Evolutionary conservation across 2,113 vertebrate genomes (phyloP), one percentile per base, ranked within the genome.

Genomic region (human (Homo sapiens)): DNA sequence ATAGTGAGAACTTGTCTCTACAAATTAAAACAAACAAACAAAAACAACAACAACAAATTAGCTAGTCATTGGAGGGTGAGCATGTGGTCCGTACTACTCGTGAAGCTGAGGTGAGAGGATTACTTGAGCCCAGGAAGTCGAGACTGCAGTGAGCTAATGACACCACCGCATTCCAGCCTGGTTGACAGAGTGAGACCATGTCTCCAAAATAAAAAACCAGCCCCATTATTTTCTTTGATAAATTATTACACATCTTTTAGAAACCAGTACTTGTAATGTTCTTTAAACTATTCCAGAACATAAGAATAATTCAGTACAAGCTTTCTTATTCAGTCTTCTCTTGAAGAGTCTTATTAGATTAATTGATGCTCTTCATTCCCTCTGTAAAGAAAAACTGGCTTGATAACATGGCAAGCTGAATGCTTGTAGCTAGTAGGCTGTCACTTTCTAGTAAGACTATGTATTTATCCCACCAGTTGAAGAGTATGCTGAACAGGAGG

Each of bases 301-400:
- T 52, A 50, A 76, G 61, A 70, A 81, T 79, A 57, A 43, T 59
- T 22, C 25, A 90, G 38, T 64, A 75, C 25, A 73, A 64, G 4
- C 38, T 45, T 52, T 48, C n/a, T 86, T 73, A 52, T 25, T 52
- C 8, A 83, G 57, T 25, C n/a, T 93, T 78, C 25, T 59, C 43
- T 82, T 92, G 40, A 94, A 48, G 13, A 87, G 32, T 94, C 27
- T 95, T 85, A 40, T 0, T 92, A 55, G 18, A 59, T 86, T 82
- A 85, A 83, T 81, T 61, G 48, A 86, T 93, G 14, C 11, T 81
- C 45, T 96, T 35, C 14, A 32, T 61, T 95, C 8, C 23, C 10
- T 96, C 48, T 81, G 7, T 88, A 78, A 96, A 76, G 92, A 92
- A 96, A 76, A 76, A 61, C 38, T 68, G 64, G 55, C 23, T 82